Evolutionary conservation across 2,113 vertebrate species (phyloP), one percentile per base, ranked within the genome.

Genomic region (Hyaena hyaena): DNA sequence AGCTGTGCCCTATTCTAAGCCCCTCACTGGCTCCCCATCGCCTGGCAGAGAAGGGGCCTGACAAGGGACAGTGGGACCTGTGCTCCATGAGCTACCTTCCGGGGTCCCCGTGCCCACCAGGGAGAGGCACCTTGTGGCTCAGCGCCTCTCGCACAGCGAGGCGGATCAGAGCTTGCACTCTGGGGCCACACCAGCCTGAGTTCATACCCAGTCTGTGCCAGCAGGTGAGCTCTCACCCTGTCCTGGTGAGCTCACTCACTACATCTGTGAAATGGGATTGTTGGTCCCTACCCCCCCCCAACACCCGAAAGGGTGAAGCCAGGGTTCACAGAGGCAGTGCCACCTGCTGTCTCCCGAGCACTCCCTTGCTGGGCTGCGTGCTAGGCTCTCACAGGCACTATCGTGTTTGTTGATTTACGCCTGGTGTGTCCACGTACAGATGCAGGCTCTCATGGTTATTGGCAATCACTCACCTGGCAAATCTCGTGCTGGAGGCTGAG

Each of bases 321-420:
- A 10, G 16, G 11, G 43, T 39, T 53, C n/a, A 66, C 35, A 0
- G 24, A 83, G 43, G 43, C 35, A 5, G 16, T 21, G 6, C 4
- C 23, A 7, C n/a, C 45, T 48, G 14, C 43, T 65, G 53, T 39
- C 68, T 71, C 7, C 3, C 19, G 50, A 74, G 66, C 43, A 1
- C 21, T 0, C 0, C 43, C 39, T 26, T 31, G 58, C 79, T 28
- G 77, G 35, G 35, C 76, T 31, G 53, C 5, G 7, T 23, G 5
- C 43, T 16, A 3, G 28, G 68, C 11, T 4, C 82, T 35, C 14
- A 17, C 0, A 0, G n/a, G 23, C 53, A 5, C 43, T 10, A 0
- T 10, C 58, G 53, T 65, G 2, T 50, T 16, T 61, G 50, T 50
- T 79, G 48, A 86, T 31, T 77, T 66, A 21, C 53, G 53, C 39